A percentile compares a stretch with the other conserved stretches of the same genome.
These are phyloP conservation scores for Xiphophorus couchianus DNA, from an alignment of 2,113 vertebrate species.

Conservation along the genomic window DNA sequence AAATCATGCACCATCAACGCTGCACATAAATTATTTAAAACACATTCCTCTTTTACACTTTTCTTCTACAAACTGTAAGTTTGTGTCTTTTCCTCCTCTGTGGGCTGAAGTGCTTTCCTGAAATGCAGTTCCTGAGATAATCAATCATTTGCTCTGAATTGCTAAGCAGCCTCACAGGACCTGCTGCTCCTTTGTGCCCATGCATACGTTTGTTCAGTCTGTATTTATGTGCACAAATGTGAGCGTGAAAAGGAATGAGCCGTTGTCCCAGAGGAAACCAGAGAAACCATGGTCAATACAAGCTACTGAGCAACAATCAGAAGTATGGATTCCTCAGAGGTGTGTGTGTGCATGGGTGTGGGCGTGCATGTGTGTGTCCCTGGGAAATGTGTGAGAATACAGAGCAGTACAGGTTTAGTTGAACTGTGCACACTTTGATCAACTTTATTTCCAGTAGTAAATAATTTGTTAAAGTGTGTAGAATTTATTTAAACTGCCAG, in stretches of 20 bases:
- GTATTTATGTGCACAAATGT: conserved; percentile 5
- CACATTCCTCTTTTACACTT: conserved; percentile 5
- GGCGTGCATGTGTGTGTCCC: conserved; percentile 4
- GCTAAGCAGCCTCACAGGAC: conserved; percentile 35
- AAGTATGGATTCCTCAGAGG: conserved; percentile 47
- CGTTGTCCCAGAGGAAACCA: conserved; percentile 18
- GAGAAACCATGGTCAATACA: conserved; percentile 40
- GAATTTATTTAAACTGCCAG: not conserved
- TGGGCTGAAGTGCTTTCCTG: conserved; percentile 40
- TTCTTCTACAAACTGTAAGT: conserved; percentile 16
- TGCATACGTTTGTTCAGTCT: not conserved
- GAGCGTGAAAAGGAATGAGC: not conserved
- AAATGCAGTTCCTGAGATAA: conserved; percentile 30
- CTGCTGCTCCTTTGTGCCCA: not conserved
- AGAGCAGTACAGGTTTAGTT: conserved; percentile 16
- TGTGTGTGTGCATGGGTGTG: conserved; percentile 8
- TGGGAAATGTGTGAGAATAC: conserved; percentile 15
- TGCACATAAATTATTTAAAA: conserved; percentile 49
- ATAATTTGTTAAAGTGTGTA: conserved; percentile 7
- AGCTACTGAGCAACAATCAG: conserved; percentile 52
- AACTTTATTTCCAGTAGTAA: conserved; percentile 3
- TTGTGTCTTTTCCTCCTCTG: conserved; percentile 11
- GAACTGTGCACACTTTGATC: conserved; percentile 20
- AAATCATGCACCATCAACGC: conserved; percentile 21
- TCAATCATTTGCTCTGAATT: conserved; percentile 43